Base-by-base conservation (phyloP, 2,797 vertebrate genomes). In the Rachycentron canadum region DNA sequence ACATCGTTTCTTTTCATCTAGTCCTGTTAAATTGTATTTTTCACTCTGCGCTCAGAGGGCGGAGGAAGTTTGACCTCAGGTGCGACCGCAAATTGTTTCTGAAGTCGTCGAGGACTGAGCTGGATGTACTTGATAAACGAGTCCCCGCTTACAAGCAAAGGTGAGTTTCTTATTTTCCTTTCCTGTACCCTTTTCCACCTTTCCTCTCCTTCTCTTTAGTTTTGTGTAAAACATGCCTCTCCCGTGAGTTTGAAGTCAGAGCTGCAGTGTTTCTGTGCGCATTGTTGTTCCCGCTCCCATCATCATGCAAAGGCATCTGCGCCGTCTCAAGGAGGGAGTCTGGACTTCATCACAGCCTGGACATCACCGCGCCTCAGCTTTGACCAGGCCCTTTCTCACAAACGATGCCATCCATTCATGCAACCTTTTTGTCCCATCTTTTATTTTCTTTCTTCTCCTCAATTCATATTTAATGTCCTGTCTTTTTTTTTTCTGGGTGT, bases 71-170 rank as follows among this genome's bases (percentile, higher is more conserved):
- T 63, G 73, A 53, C 47, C 61, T 34, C 83, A 72, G 84, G 86
- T 85, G 61, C 65, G 36, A 23, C 25, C 1, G 10, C 2, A 5
- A 32, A 1, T 8, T 52, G 55, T 79, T 43, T 21, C 12, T 13
- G 19, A 2, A 14, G 36, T 58, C 53, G 67, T 43, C 40, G 23
- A 36, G 23, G 43, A 72, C 45, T 45, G 19, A 36, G 16, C 78
- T 73, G 81, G 87, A 85, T 68, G 56, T 75, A 84, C 83, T 64
- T 64, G 84, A 76, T n/a, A 7, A 55, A 59, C 70, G 16, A 40
- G 73, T 56, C 75, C 30, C 23, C 0, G 3, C 57, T 12, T 34
- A 26, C 21, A 4, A 43, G 17, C 1, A n/a, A 78, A 79, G 61
- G 89, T 91, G 70, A 85, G 86, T 82, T 43, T 16, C 17, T 16